Conservation (phyloP, 2,797 vertebrate genomes). For the Ataeniobius toweri region DNA sequence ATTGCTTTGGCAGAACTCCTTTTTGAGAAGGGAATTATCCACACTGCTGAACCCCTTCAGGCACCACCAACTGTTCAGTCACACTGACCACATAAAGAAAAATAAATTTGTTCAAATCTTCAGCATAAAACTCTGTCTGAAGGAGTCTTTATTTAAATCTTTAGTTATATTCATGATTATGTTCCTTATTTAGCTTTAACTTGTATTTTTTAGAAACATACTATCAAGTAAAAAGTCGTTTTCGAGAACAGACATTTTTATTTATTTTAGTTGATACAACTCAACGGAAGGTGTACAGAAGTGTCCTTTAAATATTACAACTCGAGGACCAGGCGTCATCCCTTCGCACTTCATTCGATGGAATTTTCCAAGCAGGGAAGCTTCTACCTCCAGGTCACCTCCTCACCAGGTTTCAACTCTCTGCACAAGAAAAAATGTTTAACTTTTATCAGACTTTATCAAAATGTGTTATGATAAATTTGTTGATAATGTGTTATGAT, state of each 20-base stretch:
- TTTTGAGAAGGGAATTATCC: constrained; percentile 91
- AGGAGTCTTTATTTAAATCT: constrained; percentile 5
- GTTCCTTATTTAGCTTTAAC: background rate
- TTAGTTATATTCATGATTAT: constrained; percentile 11
- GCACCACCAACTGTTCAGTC: constrained; percentile 28
- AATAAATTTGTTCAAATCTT: constrained; percentile 30
- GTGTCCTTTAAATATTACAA: constrained; percentile 57
- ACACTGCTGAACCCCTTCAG: constrained; percentile 81
- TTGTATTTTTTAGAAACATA: constrained; percentile 9
- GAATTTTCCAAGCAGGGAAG: constrained; percentile 29
- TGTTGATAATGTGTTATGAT: background rate
- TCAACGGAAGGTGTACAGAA: constrained; percentile 35
- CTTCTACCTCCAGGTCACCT: constrained; percentile 89
- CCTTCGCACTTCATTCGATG: constrained; percentile 45
- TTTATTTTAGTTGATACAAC: constrained; percentile 69
- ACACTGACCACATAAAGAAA: constrained; percentile 31
- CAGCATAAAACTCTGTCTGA: constrained; percentile 12
- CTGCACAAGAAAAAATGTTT: constrained; percentile 67
- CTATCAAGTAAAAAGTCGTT: constrained; percentile 1
- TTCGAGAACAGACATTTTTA: constrained; percentile 63
- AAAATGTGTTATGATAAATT: background rate
- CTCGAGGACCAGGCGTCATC: constrained; percentile 33
- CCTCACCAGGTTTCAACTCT: constrained; percentile 90
- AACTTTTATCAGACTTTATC: background rate
- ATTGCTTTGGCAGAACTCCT: constrained; percentile 86